Evolutionary conservation across 2,888 invertebrate genomes (phyloP).

Genomic region (Imbricaverruca yamaguchii): DNA sequence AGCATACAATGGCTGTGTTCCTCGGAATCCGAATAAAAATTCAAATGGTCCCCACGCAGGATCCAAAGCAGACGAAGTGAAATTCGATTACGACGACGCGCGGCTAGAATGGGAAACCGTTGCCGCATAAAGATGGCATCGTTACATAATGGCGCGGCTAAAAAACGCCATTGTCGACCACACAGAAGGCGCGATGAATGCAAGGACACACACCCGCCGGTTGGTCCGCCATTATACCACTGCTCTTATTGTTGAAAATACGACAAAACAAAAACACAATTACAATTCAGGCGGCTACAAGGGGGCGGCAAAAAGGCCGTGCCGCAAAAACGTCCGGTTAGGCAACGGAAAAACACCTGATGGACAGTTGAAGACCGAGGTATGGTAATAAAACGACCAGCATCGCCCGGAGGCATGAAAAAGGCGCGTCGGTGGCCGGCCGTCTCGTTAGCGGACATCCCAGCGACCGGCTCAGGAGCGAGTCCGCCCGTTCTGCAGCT

Average conservation of each 20-base stretch:
- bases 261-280: constrained; percentile 21
- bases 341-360: constrained; percentile 7
- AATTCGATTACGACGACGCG: constrained; percentile 1
- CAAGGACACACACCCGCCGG: neutral
- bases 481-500: too few relatives aligned
- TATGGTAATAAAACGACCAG: constrained; percentile 16
- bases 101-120: neutral
- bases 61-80: constrained; percentile 3
- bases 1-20: constrained; percentile 8
- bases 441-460: neutral
- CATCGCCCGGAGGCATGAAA: neutral
- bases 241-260: constrained; percentile 22
- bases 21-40: constrained; percentile 6
- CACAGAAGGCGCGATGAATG: constrained; percentile 12
- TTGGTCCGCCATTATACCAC: constrained; percentile 1
- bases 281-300: constrained; percentile 16
- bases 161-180: neutral
- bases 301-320: neutral
- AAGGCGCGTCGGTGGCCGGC: neutral
- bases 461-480: too few relatives aligned
- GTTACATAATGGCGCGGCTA: constrained; percentile 12
- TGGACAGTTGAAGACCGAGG: constrained; percentile 21
- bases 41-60: constrained; percentile 6
- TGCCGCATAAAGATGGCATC: neutral
- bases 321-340: constrained; percentile 1